Percentiles rank a stretch among this genome's conserved stretches.
Conservation (phyloP, 1,140 invertebrate genomes). For the Nasonia giraulti region DNA sequence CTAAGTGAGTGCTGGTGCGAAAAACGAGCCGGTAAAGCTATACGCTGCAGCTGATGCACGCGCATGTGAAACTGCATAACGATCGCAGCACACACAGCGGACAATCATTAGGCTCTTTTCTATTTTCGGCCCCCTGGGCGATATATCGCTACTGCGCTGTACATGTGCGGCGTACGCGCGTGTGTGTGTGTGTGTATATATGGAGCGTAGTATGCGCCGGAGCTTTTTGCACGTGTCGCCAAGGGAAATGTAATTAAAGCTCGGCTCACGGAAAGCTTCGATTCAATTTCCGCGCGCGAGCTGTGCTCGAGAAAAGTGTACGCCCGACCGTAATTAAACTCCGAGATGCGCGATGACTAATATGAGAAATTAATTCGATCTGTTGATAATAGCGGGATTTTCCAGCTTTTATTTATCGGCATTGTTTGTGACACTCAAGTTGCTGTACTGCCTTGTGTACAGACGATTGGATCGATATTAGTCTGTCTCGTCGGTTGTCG, state of each 20-base stretch:
- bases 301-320: neutral
- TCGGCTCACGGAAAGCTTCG: neutral
- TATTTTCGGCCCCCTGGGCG: neutral
- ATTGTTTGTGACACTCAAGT: neutral
- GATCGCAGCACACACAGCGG: neutral
- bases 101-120: neutral
- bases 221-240: conserved; percentile 10
- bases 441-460: too few relatives aligned
- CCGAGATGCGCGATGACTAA: neutral
- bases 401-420: neutral
- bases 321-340: neutral
- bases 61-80: neutral
- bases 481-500: too few relatives aligned
- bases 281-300: conserved; percentile 19
- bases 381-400: neutral
- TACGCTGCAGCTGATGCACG: too few relatives aligned
- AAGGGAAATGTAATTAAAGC: conserved; percentile 28
- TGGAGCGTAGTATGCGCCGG: neutral
- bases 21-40: neutral
- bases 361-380: neutral
- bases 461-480: too few relatives aligned
- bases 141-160: neutral
- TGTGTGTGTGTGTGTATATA: neutral
- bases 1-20: neutral
- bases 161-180: neutral